These are phyloP conservation scores for Dolichoris vasculosae DNA, from an alignment of 1,140 invertebrate species.

Conservation along the genomic window DNA sequence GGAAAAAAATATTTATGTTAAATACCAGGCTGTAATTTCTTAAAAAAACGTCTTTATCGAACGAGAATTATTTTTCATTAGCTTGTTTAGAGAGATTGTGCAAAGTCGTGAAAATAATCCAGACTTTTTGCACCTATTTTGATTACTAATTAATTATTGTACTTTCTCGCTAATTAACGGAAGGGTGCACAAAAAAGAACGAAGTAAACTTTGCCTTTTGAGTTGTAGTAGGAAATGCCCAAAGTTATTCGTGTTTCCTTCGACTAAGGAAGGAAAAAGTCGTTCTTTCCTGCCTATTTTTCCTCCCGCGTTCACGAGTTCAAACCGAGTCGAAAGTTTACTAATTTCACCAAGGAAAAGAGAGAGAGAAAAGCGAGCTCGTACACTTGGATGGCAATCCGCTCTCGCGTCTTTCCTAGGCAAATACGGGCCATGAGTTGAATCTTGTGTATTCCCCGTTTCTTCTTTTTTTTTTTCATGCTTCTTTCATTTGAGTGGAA, in stretches of 20 bases:
- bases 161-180: constrained; percentile 40
- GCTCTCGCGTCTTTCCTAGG: constrained; percentile 26
- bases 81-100: neutral
- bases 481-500: constrained; percentile 13
- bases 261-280: constrained; percentile 58
- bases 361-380: constrained; percentile 51
- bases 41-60: neutral
- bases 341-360: constrained; percentile 57
- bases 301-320: constrained; percentile 28
- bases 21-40: neutral
- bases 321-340: constrained; percentile 56
- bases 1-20: neutral
- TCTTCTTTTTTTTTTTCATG: neutral
- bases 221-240: constrained; percentile 43
- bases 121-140: constrained; percentile 27
- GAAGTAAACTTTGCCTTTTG: constrained; percentile 48
- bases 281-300: constrained; percentile 36
- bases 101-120: neutral
- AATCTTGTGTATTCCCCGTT: neutral
- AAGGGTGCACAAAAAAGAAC: constrained; percentile 18
- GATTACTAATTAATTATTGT: constrained; percentile 49
- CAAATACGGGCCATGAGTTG: constrained; percentile 45
- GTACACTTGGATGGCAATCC: constrained; percentile 29
- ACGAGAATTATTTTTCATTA: neutral
- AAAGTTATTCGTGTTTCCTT: constrained; percentile 52